Conservation (phyloP, 2,888 invertebrate species). For the Bombyx huttoni region DNA sequence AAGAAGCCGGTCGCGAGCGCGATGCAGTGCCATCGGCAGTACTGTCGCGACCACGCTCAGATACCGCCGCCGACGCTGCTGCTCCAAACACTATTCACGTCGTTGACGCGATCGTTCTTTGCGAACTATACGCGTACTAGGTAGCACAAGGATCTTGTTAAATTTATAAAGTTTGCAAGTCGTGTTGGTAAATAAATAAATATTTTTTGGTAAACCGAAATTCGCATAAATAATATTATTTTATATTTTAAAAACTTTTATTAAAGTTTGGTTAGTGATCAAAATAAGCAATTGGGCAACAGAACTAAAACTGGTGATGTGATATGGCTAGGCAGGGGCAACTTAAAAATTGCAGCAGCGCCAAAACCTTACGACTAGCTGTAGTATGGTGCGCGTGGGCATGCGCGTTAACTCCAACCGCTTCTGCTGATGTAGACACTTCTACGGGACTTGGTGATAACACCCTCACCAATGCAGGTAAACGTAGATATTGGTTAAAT, state of each 20-base stretch:
- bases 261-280: slow-evolving; percentile 1
- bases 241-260: neutral
- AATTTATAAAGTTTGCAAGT: neutral
- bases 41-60: slow-evolving; percentile 47
- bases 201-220: neutral
- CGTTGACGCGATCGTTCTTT: slow-evolving; percentile 15
- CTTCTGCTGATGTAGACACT: slow-evolving; percentile 52
- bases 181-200: neutral
- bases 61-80: slow-evolving; percentile 22
- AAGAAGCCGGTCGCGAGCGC: slow-evolving; percentile 53
- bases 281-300: neutral
- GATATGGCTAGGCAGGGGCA: slow-evolving; percentile 51
- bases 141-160: neutral
- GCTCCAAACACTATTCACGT: slow-evolving; percentile 10
- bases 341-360: slow-evolving; percentile 19
- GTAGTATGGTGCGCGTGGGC: slow-evolving; percentile 55
- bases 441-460: slow-evolving; percentile 66
- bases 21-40: slow-evolving; percentile 53
- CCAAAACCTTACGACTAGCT: slow-evolving; percentile 25
- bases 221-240: neutral
- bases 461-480: slow-evolving; percentile 61
- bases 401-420: slow-evolving; percentile 43
- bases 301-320: slow-evolving; percentile 48
- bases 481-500: slow-evolving; percentile 2
- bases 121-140: slow-evolving; percentile 13